These are phyloP conservation scores for Megalops cyprinoides DNA, from an alignment of 2,797 vertebrate species.

Conservation along the genomic window DNA sequence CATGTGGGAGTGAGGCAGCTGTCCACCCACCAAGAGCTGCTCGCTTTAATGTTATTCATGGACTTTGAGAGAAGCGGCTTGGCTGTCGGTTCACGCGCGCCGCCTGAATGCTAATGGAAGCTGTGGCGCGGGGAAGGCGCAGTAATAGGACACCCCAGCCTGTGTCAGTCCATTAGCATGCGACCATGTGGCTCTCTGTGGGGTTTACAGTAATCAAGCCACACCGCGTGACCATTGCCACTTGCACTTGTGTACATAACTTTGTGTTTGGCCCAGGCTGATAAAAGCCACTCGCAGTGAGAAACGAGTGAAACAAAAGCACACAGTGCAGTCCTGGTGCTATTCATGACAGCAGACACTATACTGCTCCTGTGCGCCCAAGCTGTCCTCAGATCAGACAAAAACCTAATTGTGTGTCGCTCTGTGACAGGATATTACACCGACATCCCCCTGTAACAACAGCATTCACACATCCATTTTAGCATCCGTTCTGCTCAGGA, in stretches of 20 bases:
- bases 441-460: background rate
- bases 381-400: background rate
- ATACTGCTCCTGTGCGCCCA: background rate
- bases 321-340: background rate
- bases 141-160: background rate
- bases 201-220: background rate
- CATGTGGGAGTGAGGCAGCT: constrained; percentile 15
- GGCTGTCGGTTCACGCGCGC: constrained; percentile 8
- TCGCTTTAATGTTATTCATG: constrained; percentile 23
- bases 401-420: background rate
- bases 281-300: background rate
- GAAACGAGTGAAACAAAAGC: background rate
- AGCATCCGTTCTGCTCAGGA: background rate
- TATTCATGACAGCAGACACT: background rate
- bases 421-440: constrained; percentile 16
- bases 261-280: background rate
- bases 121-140: background rate
- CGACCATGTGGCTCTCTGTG: background rate
- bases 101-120: constrained; percentile 22
- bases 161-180: background rate
- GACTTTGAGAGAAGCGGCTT: background rate
- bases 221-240: background rate
- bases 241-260: background rate
- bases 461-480: background rate
- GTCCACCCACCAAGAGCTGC: constrained; percentile 7